Evolutionary conservation across 2,113 vertebrate genomes (phyloP).

Genomic region (Ceyx melanurus): DNA sequence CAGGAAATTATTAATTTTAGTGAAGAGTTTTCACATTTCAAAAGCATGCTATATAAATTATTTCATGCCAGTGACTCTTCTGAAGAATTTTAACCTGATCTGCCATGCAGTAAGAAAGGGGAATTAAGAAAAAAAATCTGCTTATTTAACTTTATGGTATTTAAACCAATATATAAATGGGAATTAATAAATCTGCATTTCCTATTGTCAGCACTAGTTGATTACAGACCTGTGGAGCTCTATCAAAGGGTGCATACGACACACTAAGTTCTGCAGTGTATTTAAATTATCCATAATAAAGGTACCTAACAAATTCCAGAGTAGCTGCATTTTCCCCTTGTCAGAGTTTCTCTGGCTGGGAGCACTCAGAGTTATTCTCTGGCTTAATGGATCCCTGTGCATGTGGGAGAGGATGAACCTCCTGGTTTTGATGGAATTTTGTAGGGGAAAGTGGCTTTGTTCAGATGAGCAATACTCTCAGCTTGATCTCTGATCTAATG

Average conservation of each 20-base stretch:
- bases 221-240: slow-evolving; percentile 39
- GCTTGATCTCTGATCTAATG: neutral
- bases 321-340: neutral
- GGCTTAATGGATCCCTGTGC: neutral
- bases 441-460: neutral
- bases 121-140: slow-evolving; percentile 13
- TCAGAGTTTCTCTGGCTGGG: neutral
- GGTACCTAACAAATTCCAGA: slow-evolving; percentile 40
- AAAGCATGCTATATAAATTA: neutral
- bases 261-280: slow-evolving; percentile 21
- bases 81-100: slow-evolving; percentile 41
- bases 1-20: neutral
- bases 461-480: neutral
- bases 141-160: slow-evolving; percentile 39
- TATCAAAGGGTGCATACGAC: neutral
- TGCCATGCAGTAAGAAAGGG: neutral
- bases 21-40: neutral
- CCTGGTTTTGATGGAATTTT: neutral
- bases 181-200: slow-evolving; percentile 60
- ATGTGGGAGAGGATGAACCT: neutral
- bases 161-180: slow-evolving; percentile 44
- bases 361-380: neutral
- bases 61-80: neutral
- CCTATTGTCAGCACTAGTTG: slow-evolving; percentile 42
- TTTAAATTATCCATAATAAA: slow-evolving; percentile 56